A percentile compares a stretch with the other conserved stretches of the same genome.
phyloP scores from a whole-genome alignment of 2,113 vertebrate species.

The Ariopsis seemanni region DNA sequence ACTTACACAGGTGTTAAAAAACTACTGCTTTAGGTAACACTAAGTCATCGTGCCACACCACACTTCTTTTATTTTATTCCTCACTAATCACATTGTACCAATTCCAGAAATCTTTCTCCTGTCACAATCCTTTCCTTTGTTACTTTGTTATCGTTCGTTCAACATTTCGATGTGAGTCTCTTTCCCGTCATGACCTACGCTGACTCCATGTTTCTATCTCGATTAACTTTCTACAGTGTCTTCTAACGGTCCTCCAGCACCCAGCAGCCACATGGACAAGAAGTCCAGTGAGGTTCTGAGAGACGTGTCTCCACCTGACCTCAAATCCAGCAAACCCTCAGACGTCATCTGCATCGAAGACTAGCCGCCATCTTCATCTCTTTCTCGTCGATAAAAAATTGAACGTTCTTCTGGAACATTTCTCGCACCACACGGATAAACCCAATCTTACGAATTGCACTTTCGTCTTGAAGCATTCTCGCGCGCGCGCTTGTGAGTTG shows the following conservation, averaged over 20 bases:
- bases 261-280: slow-evolving; percentile 74
- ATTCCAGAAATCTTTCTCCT: background rate
- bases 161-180: background rate
- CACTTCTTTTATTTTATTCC: background rate
- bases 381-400: background rate
- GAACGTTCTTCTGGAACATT: background rate
- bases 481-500: slow-evolving; percentile 49
- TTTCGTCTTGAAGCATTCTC: slow-evolving; percentile 64
- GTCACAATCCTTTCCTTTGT: background rate
- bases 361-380: slow-evolving; percentile 50
- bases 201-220: background rate
- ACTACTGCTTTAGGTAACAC: background rate
- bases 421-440: slow-evolving; percentile 39
- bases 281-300: slow-evolving; percentile 72
- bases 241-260: slow-evolving; percentile 70
- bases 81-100: background rate
- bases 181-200: background rate
- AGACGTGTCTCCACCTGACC: slow-evolving; percentile 71
- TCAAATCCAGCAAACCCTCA: slow-evolving; percentile 70
- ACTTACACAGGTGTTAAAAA: no score
- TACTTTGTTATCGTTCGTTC: background rate
- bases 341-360: slow-evolving; percentile 77
- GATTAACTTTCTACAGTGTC: slow-evolving; percentile 68
- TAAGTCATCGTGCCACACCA: background rate
- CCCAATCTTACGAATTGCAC: slow-evolving; percentile 69